Percentiles rank a stretch among this genome's conserved stretches.
Conservation (phyloP, 2,797 vertebrate species). For the Podarcis siculus region DNA sequence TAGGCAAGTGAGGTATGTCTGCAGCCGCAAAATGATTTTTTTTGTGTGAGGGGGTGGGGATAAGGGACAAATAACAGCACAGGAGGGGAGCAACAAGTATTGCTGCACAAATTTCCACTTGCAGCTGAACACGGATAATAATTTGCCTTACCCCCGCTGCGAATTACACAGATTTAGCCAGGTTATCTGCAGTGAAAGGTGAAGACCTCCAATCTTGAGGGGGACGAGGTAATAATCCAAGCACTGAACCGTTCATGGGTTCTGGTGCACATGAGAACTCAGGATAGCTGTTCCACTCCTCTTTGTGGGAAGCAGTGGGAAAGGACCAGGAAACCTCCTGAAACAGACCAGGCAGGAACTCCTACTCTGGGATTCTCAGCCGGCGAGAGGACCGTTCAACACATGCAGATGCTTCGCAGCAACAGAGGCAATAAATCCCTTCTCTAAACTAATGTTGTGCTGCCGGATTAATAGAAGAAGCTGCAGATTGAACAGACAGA, state of each 20-base stretch:
- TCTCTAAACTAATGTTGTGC: fast-evolving
- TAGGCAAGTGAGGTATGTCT: background rate
- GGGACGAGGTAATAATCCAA: background rate
- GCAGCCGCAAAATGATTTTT: no score
- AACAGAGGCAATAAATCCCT: background rate
- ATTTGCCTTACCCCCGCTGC: background rate
- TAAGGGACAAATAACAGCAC: fast-evolving
- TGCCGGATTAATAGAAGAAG: background rate
- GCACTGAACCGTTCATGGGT: background rate
- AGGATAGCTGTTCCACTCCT: background rate
- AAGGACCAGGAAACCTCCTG: no score
- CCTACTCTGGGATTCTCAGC: background rate
- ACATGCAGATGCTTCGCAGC: background rate
- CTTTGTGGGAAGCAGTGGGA: background rate
- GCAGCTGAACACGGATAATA: no score
- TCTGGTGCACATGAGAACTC: background rate
- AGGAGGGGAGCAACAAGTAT: background rate
- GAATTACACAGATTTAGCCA: background rate
- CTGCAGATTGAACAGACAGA: background rate
- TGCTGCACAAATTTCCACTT: fast-evolving
- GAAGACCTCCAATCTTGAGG: background rate
- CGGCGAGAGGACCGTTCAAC: background rate
- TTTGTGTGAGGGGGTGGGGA: no score
- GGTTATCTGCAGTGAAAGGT: background rate
- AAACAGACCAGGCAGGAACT: background rate